These are phyloP conservation scores for Esox masquinongy DNA, from an alignment of 2,797 vertebrate species.

Conservation along the genomic window DNA sequence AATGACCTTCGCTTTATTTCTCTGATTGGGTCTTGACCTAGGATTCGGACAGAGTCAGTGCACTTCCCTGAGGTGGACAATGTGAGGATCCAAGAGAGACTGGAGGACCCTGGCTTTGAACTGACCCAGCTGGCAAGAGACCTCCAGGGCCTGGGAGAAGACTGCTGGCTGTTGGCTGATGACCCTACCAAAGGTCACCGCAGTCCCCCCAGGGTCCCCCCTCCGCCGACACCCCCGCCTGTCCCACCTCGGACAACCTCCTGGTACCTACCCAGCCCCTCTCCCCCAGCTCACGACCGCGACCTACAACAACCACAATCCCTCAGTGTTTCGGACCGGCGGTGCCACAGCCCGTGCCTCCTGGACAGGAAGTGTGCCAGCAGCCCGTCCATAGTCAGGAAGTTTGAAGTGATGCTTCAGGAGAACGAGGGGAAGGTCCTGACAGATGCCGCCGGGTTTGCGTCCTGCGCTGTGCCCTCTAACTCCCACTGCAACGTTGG, in stretches of 20 bases:
- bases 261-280: conserved; percentile 78
- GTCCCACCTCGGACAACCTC: conserved; percentile 89
- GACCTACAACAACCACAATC: conserved; percentile 75
- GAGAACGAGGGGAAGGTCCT: conserved; percentile 77
- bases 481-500: conserved; percentile 69
- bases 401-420: conserved; percentile 72
- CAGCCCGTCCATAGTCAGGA: conserved; percentile 74
- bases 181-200: conserved; percentile 36
- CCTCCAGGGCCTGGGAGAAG: conserved; percentile 70
- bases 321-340: conserved; percentile 54
- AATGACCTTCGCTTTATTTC: not conserved
- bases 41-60: conserved; percentile 57
- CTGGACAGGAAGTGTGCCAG: conserved; percentile 63
- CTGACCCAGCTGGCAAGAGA: conserved; percentile 71
- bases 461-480: conserved; percentile 60
- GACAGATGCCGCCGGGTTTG: conserved; percentile 57
- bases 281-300: conserved; percentile 67
- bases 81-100: conserved; percentile 56
- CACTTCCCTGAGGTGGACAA: conserved; percentile 61
- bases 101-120: conserved; percentile 62
- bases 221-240: conserved; percentile 73
- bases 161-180: conserved; percentile 70
- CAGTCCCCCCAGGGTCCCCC: conserved; percentile 70
- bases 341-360: conserved; percentile 70
- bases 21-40: conserved; percentile 42